These are phyloP conservation scores for Corbicula japonica DNA, from an alignment of 2,888 invertebrate genomes.

Conservation along the genomic window DNA sequence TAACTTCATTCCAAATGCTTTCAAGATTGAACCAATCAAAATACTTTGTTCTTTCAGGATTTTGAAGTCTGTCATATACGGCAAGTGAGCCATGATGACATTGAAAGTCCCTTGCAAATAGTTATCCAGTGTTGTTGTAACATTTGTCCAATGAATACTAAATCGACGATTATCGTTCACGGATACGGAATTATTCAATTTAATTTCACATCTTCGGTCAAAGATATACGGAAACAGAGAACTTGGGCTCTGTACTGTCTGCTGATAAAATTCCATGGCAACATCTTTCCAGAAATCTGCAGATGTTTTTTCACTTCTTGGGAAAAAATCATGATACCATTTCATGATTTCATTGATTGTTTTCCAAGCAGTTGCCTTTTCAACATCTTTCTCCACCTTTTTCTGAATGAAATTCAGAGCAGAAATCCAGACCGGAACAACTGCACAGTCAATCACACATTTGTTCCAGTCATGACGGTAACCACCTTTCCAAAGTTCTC, in stretches of 20 bases:
- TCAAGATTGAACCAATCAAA: slow-evolving; percentile 31
- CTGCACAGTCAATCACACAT: slow-evolving; percentile 7
- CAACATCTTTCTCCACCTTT: not conserved
- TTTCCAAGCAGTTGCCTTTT: not conserved
- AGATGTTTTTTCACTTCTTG: too few species aligned
- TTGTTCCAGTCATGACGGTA: slow-evolving; percentile 27
- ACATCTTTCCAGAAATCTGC: not conserved
- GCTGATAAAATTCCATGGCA: not conserved
- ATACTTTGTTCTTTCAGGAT: too few species aligned
- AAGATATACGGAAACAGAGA: too few species aligned
- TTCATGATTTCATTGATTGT: not conserved
- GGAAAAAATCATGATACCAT: not conserved
- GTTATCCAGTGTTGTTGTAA: not conserved
- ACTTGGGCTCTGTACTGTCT: too few species aligned
- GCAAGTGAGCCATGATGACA: too few species aligned
- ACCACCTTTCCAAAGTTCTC: slow-evolving; percentile 60
- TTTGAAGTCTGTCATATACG: too few species aligned
- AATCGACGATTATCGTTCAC: not conserved
- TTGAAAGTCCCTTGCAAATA: too few species aligned
- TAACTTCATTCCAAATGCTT: slow-evolving; percentile 51
- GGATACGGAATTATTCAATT: too few species aligned
- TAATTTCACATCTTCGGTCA: too few species aligned
- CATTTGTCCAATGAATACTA: not conserved
- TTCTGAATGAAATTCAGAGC: not conserved
- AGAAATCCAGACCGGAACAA: slow-evolving; percentile 14